Base-by-base conservation (phyloP, 2,888 invertebrate species). In the Willowsia nigromaculata region DNA sequence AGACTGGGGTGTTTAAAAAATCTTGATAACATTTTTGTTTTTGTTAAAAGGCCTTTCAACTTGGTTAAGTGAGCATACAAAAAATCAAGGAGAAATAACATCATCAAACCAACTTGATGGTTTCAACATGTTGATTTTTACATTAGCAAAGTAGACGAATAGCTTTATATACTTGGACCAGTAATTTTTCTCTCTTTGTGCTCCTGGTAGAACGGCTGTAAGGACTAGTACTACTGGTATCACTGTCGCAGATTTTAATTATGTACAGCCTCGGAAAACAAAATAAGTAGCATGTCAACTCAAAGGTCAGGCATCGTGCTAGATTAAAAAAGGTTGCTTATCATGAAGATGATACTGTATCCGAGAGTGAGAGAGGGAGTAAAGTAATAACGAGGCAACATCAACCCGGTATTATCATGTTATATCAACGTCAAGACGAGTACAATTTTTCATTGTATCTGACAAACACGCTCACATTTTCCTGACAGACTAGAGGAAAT, bases 381-480 rank as follows among this genome's bases (percentile, higher is more conserved):
- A 27, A 50, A 18, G 18, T 50, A 71, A 43, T 43, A 71, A 71
- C 43, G 71, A 43, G 40, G 1, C 11, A 18, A 71, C 43, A 71
- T 71, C 71, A 71, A 30, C 71, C 22, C 18, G 53, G 76, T 50
- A 53, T 50, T 78, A 78, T 78, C 76, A 30, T 78, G 76, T 78
- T 78, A 78, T 53, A 50, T 78, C 76, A 78, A 78, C 76, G 76
- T 78, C 76, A 78, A 53, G 30, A 27, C 30, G 1, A 78, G 40
- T 50, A 53, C 76, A 78, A 78, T 78, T 78, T 78, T 78, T 53
- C 76, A 78, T 71, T 71, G 71, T 27, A 43, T 78, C 76, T 50
- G 53, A 78, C 76, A 78, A 78, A 78, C 47, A 71, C 40, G 71
- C 27, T 43, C 43, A 22, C 71, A 71, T 40, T 43, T 40, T 43